Evolutionary conservation across 1,140 invertebrate genomes (phyloP), one percentile per base, ranked within the genome.

Genomic region (Xylocopa sonorina): DNA sequence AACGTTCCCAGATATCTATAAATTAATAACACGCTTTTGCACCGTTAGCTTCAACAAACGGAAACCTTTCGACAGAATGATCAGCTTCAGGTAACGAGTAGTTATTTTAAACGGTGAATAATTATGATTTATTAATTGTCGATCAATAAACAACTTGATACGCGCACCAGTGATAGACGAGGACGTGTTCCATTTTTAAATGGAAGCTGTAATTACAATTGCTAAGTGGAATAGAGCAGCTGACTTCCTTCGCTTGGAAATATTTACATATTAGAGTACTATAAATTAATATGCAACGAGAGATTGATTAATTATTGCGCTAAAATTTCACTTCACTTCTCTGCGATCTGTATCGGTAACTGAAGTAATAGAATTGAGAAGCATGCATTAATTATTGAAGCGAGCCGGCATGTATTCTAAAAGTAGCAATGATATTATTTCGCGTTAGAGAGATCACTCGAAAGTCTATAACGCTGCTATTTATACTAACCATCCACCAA

Each of bases 1-100:
- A 93, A 74, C 16, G 2, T n/a, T 38, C 16, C 32, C n/a, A 18
- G 12, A 27, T 27, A 4, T 24, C 29, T 27, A 27, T 16, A 53
- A 29, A 68, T 10, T 29, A 3, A 0, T 38, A 41, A 43, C 27
- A 9, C 34, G 24, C 51, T 53, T 24, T 27, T n/a, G 32, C 29
- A 48, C 21, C 18, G 32, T 21, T 38, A 12, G n/a, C n/a, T n/a
- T n/a, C n/a, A n/a, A n/a, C n/a, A n/a, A n/a, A n/a, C n/a, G n/a
- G n/a, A n/a, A n/a, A n/a, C n/a, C n/a, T n/a, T n/a, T n/a, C n/a
- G n/a, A n/a, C 4, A 3, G 2, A 21, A 4, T 5, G 18, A 21
- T 50, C 5, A 50, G 4, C 18, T 51, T 51, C 2, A 24, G 0
- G 4, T 24, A 51, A 51, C 1, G 3, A 16, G 10, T 9, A 0